These are phyloP conservation scores for Tenthredo livida DNA, from an alignment of 2,888 invertebrate species.

Conservation along the genomic window DNA sequence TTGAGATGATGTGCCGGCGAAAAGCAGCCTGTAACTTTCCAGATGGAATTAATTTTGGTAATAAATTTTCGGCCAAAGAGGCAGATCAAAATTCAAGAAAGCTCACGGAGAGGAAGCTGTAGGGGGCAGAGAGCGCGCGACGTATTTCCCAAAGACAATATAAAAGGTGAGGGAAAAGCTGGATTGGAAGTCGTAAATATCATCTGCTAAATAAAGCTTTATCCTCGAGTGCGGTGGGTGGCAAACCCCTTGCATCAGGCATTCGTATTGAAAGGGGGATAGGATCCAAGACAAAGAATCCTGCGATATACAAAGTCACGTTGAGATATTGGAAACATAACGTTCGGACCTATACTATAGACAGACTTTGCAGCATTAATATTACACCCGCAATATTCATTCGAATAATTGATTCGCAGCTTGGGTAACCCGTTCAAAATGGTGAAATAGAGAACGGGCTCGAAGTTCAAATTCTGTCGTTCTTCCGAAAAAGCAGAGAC, in stretches of 20 bases:
- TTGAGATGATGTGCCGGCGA: background rate
- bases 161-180: slow-evolving; percentile 69
- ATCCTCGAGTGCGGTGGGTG: slow-evolving; percentile 69
- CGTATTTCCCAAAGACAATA: slow-evolving; percentile 72
- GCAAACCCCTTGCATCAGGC: slow-evolving; percentile 68
- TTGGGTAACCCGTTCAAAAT: background rate
- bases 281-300: slow-evolving; percentile 71
- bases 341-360: background rate
- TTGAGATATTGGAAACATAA: slow-evolving; percentile 69
- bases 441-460: background rate
- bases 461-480: background rate
- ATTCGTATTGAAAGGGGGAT: slow-evolving; percentile 53
- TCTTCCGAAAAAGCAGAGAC: slow-evolving; percentile 22
- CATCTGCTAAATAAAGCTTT: slow-evolving; percentile 77
- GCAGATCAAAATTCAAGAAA: slow-evolving; percentile 32
- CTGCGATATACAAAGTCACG: slow-evolving; percentile 67
- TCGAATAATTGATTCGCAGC: background rate
- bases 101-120: slow-evolving; percentile 17
- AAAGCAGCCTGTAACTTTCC: background rate
- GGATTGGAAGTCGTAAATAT: slow-evolving; percentile 77
- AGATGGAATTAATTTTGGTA: slow-evolving; percentile 27
- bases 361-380: background rate
- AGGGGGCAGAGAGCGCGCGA: slow-evolving; percentile 1
- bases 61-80: slow-evolving; percentile 7
- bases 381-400: background rate